Evolutionary conservation across 1,140 invertebrate species (phyloP), one percentile per base, ranked within the genome.

Genomic region (Drosophila tani): DNA sequence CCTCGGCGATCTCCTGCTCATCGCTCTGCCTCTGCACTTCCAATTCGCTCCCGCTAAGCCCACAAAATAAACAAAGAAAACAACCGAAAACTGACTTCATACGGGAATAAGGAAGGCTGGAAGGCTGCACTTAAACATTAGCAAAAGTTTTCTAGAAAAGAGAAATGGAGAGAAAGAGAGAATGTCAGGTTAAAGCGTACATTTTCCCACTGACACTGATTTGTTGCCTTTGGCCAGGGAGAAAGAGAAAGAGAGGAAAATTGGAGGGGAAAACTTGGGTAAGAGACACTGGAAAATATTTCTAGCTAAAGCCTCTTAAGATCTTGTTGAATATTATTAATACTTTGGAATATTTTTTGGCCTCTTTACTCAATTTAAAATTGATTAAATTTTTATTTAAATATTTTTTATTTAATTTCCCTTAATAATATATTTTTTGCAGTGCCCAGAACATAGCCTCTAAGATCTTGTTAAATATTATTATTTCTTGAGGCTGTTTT

Each of bases 201-300:
- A 83, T 83, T 80, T 83, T 59, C 60, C 45, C 60, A 62, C 59
- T 84, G 81, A 84, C 81, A 84, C 65, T 84, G 81, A 83, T 83
- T 83, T 83, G 81, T 83, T 68, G 68, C 60, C 60, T 64, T 58
- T 50, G 43, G 14, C 38, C n/a, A 15, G 19, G 38, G 32, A 35
- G 7, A 32, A 2, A 32, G 32, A 35, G 32, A 29, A 6, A 29
- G 32, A 35, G 53, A 45, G 46, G 7, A 29, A 45, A 19, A 43
- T 35, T 38, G 19, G 5, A 11, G 24, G 17, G 32, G 14, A 6
- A 40, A 59, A 40, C 40, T 2, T 27, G 40, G 9, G 47, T 46
- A 55, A 41, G 14, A 21, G 11, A 32, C 8, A 63, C 6, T 15
- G 5, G 6, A n/a, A 43, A 51, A 41, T 35, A 35, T 35, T 35